Conservation (phyloP, 1,140 invertebrate species). For the Saccostrea echinata region DNA sequence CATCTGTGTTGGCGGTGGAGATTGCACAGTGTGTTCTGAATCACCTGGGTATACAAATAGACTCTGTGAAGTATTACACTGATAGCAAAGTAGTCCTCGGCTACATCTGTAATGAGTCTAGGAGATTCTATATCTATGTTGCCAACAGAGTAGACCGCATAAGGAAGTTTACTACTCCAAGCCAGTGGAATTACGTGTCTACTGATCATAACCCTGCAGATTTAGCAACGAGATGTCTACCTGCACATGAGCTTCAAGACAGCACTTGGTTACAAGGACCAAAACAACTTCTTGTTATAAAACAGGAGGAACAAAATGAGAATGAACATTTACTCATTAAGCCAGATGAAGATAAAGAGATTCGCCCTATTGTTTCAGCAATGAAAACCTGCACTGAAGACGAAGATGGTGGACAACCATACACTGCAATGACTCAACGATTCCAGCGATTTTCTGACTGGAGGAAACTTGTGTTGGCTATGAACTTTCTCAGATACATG, state of each 20-base stretch:
- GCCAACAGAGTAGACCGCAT: constrained; percentile 55
- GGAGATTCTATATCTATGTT: constrained; percentile 60
- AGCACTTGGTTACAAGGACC: constrained; percentile 51
- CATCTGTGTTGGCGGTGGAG: constrained; percentile 51
- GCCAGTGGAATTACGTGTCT: constrained; percentile 48
- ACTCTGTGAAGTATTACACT: constrained; percentile 41
- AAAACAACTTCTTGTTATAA: background rate
- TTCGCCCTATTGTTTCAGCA: background rate
- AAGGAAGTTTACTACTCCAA: constrained; percentile 10
- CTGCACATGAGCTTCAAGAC: background rate
- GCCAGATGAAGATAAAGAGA: constrained; percentile 45
- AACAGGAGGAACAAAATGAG: background rate
- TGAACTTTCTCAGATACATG: constrained; percentile 38
- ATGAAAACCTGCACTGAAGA: background rate
- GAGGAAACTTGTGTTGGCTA: background rate
- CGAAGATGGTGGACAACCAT: background rate
- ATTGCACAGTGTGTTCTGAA: constrained; percentile 45
- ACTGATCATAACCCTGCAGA: constrained; percentile 43
- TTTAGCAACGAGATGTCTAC: constrained; percentile 16
- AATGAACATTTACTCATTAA: constrained; percentile 32
- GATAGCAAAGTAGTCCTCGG: constrained; percentile 59
- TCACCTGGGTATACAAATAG: constrained; percentile 18
- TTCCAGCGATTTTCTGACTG: constrained; percentile 40
- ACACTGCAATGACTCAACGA: background rate
- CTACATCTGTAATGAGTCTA: constrained; percentile 55